Evolutionary conservation across 2,888 invertebrate genomes (phyloP).

Genomic region (Vanessa cardui): DNA sequence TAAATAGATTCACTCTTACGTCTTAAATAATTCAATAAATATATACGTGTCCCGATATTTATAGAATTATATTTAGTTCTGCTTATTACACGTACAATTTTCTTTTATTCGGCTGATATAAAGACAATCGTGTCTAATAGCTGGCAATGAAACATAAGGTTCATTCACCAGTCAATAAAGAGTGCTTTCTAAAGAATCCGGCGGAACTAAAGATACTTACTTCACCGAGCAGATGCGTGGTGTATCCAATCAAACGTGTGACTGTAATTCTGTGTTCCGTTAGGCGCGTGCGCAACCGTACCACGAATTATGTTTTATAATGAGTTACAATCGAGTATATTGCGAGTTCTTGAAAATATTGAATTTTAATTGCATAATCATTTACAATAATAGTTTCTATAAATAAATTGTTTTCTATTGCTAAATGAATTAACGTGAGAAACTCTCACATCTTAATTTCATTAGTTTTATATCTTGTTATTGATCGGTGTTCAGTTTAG

Average conservation of each 20-base stretch:
- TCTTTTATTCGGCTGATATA: background rate
- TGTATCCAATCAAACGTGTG: conserved; percentile 54
- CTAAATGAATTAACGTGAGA: too few relatives aligned
- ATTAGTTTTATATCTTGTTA: too few relatives aligned
- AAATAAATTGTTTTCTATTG: too few relatives aligned
- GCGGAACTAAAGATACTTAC: conserved; percentile 54
- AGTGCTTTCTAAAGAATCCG: conserved; percentile 66
- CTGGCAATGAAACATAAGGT: conserved; percentile 30
- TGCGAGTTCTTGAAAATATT: background rate
- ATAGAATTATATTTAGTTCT: background rate
- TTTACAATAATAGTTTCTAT: too few relatives aligned
- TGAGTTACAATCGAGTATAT: background rate
- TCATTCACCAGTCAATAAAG: conserved; percentile 38
- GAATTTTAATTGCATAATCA: too few relatives aligned
- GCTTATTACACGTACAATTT: background rate
- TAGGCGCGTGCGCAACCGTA: conserved; percentile 60
- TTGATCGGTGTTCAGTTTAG: too few relatives aligned
- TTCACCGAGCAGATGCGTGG: conserved; percentile 47
- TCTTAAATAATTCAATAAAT: too few relatives aligned
- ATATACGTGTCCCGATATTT: too few relatives aligned
- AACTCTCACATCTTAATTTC: too few relatives aligned
- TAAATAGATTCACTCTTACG: too few relatives aligned
- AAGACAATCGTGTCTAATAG: conserved; percentile 8
- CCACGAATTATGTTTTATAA: conserved; percentile 5
- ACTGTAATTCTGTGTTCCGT: conserved; percentile 65